Conservation (phyloP, 2,888 invertebrate species). For the Epiblema foenella region DNA sequence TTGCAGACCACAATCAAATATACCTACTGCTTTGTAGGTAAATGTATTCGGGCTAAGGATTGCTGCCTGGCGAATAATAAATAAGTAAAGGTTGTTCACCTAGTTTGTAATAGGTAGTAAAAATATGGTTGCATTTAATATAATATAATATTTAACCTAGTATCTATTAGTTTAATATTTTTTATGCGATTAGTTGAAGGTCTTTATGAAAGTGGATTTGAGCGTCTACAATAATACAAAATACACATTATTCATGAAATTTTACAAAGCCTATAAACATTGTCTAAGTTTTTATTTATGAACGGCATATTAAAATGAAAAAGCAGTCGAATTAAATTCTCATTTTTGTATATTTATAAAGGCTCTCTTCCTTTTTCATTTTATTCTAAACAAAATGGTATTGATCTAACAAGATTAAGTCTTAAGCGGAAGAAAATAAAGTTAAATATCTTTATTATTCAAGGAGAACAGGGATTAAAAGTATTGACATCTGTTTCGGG, state of each 20-base stretch:
- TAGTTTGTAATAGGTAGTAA: neutral
- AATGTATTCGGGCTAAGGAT: constrained; percentile 8
- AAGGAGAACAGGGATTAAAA: constrained; percentile 40
- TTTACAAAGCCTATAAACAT: neutral
- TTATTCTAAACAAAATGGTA: constrained; percentile 14
- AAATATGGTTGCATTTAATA: too few species aligned
- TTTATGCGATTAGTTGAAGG: too few species aligned
- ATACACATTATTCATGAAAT: too few species aligned
- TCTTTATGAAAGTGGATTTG: too few species aligned
- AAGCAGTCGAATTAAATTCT: neutral
- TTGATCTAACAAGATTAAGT: constrained; percentile 26
- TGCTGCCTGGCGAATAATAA: neutral
- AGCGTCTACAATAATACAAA: too few species aligned
- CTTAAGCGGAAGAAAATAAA: constrained; percentile 31
- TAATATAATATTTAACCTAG: too few species aligned
- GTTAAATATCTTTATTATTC: constrained; percentile 35
- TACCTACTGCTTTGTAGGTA: constrained; percentile 32
- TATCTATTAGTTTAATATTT: too few species aligned
- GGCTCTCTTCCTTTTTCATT: constrained; percentile 4
- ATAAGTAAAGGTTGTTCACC: neutral
- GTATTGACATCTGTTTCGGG: constrained; percentile 51
- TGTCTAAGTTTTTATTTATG: too few species aligned
- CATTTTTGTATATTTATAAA: constrained; percentile 14
- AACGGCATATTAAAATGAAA: constrained; percentile 2
- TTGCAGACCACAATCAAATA: constrained; percentile 35